Base-by-base conservation (phyloP, 2,797 vertebrate species). In the Myotis daubentonii region DNA sequence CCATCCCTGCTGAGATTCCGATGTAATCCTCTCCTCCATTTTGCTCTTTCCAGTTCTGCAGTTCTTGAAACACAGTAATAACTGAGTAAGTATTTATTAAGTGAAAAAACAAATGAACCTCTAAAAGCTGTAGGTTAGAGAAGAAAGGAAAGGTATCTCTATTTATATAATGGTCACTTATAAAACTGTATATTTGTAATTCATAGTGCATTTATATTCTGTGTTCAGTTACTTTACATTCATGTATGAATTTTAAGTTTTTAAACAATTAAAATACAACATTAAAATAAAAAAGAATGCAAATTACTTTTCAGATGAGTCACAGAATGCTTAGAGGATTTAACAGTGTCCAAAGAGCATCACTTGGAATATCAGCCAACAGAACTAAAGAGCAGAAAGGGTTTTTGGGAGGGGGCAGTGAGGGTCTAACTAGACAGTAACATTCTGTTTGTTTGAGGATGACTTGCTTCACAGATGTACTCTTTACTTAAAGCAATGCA, bases 1-100 rank as follows among this genome's bases (percentile, higher is more conserved):
- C 60, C 19, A 28, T 41, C 36, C 23, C 60, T 87, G 38, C 57
- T 72, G 33, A 91, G 57, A 83, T 57, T 75, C 36, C 88, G 44
- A 91, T 49, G 22, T 57, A 91, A 85, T 71, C 19, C 25, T 60
- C 47, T n/a, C 49, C 20, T 53, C 49, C 66, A 79, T 80, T 62
- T 85, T 70, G 72, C 75, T 84, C 38, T 47, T 57, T 92, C 28
- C 25, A 36, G n/a, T 74, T 88, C 41, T 80, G 15, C 15, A 38
- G 23, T 79, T 87, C 47, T 72, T 82, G 3, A 51, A 87, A 89
- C 33, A 95, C 22, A 75, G 44, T 71, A 87, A 51, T 17, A 44
- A 79, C 78, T 92, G 82, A 79, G 71, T n/a, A 86, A 79, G 76
- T n/a, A 86, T 38, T 86, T 85, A 89, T 33, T 60, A 84, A 75